These are phyloP conservation scores for Drosophila borealis DNA, from an alignment of 2,888 invertebrate genomes.

Conservation along the genomic window DNA sequence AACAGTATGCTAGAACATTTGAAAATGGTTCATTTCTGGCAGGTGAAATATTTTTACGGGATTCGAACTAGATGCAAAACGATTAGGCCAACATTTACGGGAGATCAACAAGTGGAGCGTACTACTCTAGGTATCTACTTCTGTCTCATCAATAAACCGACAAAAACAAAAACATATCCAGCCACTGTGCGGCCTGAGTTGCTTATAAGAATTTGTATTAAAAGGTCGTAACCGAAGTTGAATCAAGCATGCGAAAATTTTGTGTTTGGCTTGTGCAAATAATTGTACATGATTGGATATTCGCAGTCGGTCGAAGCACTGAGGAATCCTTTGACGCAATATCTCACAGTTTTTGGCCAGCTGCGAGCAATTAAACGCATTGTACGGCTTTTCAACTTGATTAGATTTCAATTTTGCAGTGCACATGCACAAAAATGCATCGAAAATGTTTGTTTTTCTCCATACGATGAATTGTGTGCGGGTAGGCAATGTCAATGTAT, in stretches of 20 bases:
- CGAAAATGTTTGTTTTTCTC: constrained; percentile 24
- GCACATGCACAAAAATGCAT: constrained; percentile 34
- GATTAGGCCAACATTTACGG: neutral
- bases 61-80: neutral
- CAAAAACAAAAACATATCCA: constrained; percentile 4
- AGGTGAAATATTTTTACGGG: neutral
- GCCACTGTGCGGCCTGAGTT: constrained; percentile 6
- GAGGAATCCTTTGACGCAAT: constrained; percentile 33
- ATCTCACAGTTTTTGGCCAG: constrained; percentile 25
- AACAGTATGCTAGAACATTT: constrained; percentile 26
- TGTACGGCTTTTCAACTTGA: constrained; percentile 58
- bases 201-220: constrained; percentile 27
- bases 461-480: neutral
- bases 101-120: neutral
- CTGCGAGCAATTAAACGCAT: constrained; percentile 62
- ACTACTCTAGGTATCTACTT: too few relatives aligned
- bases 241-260: constrained; percentile 25
- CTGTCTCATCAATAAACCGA: constrained; percentile 24
- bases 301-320: constrained; percentile 17
- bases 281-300: constrained; percentile 41
- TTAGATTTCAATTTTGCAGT: constrained; percentile 53
- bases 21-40: neutral
- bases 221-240: constrained; percentile 26
- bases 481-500: constrained; percentile 14
- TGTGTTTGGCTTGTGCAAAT: constrained; percentile 45